phyloP scores from a whole-genome alignment of 2,113 vertebrate genomes.

The Ciconia boyciana region DNA sequence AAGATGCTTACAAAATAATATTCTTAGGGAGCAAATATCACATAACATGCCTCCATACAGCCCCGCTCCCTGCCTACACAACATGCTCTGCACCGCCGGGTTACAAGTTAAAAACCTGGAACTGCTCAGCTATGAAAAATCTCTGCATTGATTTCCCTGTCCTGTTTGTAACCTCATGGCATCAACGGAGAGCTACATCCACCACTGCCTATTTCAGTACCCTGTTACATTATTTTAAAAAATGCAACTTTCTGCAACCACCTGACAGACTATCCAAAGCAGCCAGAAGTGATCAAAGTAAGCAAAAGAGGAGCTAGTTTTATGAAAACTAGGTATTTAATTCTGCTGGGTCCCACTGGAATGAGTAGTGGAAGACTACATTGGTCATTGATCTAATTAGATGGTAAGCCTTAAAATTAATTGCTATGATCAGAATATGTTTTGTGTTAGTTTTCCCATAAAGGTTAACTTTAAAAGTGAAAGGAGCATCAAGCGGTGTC shows the following conservation, averaged over 20 bases:
- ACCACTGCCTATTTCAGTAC: background rate
- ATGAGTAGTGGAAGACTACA: background rate
- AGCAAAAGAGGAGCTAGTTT: background rate
- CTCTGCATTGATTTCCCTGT: background rate
- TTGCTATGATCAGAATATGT: background rate
- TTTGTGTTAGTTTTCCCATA: background rate
- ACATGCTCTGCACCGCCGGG: background rate
- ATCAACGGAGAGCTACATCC: background rate
- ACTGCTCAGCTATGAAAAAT: background rate
- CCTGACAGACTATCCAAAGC: background rate
- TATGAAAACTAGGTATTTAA: background rate
- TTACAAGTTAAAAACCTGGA: background rate
- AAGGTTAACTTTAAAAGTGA: background rate
- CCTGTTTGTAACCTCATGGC: background rate
- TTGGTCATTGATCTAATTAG: background rate
- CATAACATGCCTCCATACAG: accelerated
- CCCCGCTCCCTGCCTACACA: background rate
- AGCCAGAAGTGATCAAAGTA: background rate
- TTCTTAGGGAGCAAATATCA: background rate
- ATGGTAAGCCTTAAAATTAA: background rate
- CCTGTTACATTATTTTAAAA: background rate
- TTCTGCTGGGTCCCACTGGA: background rate
- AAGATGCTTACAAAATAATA: background rate
- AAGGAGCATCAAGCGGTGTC: background rate
- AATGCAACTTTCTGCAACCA: background rate